These are phyloP conservation scores for Busseola fusca DNA, from an alignment of 2,888 invertebrate genomes.

Conservation along the genomic window DNA sequence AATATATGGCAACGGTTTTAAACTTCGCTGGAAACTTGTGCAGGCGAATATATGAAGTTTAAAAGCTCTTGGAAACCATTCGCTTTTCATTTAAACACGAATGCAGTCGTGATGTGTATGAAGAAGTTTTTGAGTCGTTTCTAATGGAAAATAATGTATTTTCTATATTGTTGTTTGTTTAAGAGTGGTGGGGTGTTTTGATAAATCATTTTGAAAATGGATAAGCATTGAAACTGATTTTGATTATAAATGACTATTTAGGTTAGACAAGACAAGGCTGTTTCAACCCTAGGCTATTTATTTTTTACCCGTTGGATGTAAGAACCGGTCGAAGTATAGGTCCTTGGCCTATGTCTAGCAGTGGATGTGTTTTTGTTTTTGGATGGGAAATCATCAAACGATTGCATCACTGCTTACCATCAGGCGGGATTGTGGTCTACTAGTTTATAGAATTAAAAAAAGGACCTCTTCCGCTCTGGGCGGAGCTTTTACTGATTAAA, in stretches of 20 bases:
- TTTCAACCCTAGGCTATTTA: background rate
- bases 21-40: slow-evolving; percentile 49
- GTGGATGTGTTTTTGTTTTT: too few species aligned
- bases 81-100: slow-evolving; percentile 50
- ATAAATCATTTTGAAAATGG: background rate
- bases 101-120: slow-evolving; percentile 36
- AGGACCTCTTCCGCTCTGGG: too few species aligned
- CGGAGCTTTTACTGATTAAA: too few species aligned
- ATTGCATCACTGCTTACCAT: too few species aligned
- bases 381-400: too few species aligned
- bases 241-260: too few species aligned
- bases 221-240: background rate
- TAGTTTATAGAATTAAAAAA: too few species aligned
- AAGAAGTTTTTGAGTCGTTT: slow-evolving; percentile 38
- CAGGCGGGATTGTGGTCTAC: too few species aligned
- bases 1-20: slow-evolving; percentile 54
- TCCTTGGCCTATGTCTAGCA: too few species aligned
- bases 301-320: too few species aligned
- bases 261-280: background rate
- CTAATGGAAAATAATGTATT: slow-evolving; percentile 29
- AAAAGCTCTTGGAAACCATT: slow-evolving; percentile 59
- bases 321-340: too few species aligned
- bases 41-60: slow-evolving; percentile 44
- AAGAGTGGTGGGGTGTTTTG: background rate
- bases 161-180: slow-evolving; percentile 7